Evolutionary conservation across 2,888 invertebrate genomes (phyloP), one percentile per base, ranked within the genome.

Genomic region (Troilus luridus): DNA sequence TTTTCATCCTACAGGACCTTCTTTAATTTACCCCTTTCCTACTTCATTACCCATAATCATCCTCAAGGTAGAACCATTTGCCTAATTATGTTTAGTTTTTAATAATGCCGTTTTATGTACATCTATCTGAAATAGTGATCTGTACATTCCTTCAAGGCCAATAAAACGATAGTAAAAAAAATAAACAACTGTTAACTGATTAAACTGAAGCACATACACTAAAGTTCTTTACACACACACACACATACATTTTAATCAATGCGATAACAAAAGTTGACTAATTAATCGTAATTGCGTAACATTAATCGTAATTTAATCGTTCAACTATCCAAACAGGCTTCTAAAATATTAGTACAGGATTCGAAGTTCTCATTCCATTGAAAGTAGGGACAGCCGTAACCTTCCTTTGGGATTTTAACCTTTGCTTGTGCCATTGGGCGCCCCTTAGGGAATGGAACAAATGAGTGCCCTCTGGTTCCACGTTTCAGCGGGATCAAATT

Each of bases 31-130:
- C 27, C 72, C 41, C 72, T 77, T 77, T 27, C 72, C 72, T 41
- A 41, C 72, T 41, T 77, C 72, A 77, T 77, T 77, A 77, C 72
- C 72, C 72, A 19, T 41, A 17, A 77, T 41, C 72, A 77, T 67
- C 67, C 6, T 77, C 14, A 41, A 17, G 27, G 17, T 41, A 41
- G 8, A 17, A 77, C 11, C 6, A 11, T 67, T 24, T 9, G 41
- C 7, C 41, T 77, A 19, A 27, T 41, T 19, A 77, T 14, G 8
- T 77, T 77, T 77, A 77, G 14, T 27, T 77, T 19, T 10, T 77
- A 12, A 17, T 41, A 9, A 0, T 12, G 5, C 0, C 14, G 11
- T 24, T 67, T 12, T 24, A 24, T 14, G 24, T 24, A 24, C 14
- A 12, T 60, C 17, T 14, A 17, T 60, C 41, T 41, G 41, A 41